Evolutionary conservation across 2,797 vertebrate species (phyloP).

Genomic region (Sebastes goodei): DNA sequence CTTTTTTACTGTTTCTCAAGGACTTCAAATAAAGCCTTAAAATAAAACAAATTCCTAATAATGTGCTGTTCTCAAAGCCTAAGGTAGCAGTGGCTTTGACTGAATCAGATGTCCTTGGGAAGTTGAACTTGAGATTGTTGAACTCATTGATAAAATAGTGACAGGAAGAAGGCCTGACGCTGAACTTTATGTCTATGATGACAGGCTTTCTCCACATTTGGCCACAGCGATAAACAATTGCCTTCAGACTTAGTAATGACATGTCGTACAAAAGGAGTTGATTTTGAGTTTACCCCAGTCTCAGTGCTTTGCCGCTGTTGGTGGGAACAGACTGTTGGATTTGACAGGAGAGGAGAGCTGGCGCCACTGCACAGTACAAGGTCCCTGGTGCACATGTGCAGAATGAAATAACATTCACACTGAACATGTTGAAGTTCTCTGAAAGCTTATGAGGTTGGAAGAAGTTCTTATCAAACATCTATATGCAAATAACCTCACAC

Average conservation of each 20-base stretch:
- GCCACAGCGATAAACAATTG: background rate
- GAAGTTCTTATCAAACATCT: background rate
- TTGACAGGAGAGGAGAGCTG: conserved; percentile 24
- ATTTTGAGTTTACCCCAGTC: background rate
- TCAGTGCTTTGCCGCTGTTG: background rate
- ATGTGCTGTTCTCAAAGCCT: background rate
- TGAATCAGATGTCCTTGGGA: background rate
- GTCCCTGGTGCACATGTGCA: conserved; percentile 10
- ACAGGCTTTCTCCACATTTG: background rate
- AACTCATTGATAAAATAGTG: background rate
- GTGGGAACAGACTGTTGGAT: conserved; percentile 14
- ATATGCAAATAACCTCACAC: conserved; percentile 11
- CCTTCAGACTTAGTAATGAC: background rate
- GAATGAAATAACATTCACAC: background rate
- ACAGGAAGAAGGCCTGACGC: background rate
- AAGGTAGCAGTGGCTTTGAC: background rate
- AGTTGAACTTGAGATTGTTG: background rate
- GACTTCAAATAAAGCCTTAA: background rate
- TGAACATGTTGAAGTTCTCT: conserved; percentile 8
- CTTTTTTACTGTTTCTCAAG: too few relatives aligned
- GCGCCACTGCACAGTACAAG: background rate
- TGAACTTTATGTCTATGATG: background rate
- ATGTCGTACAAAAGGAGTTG: background rate
- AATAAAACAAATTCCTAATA: background rate
- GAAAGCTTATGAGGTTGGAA: background rate